phyloP scores from a whole-genome alignment of 2,113 vertebrate species.

The Prochilodus magdalenae region DNA sequence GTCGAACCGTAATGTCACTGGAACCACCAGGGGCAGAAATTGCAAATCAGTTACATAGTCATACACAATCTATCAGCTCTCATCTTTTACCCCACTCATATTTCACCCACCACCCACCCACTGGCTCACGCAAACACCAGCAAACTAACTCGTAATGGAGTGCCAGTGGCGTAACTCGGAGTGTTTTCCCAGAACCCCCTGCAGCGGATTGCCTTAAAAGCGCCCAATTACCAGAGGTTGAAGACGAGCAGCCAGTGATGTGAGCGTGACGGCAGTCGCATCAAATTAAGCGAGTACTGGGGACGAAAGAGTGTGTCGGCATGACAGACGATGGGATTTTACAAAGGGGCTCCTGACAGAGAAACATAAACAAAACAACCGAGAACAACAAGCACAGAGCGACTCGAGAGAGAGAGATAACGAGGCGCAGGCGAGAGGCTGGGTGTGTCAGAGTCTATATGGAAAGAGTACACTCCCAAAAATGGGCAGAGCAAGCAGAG shows the following conservation, averaged over 20 bases:
- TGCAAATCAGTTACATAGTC: neutral
- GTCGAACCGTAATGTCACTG: neutral
- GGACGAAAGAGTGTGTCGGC: slow-evolving; percentile 37
- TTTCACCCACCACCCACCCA: neutral
- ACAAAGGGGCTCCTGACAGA: slow-evolving; percentile 54
- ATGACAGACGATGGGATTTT: slow-evolving; percentile 60
- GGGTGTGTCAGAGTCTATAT: neutral
- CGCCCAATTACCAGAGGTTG: slow-evolving; percentile 61
- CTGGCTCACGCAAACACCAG: neutral
- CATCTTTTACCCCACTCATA: neutral
- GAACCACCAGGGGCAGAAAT: neutral
- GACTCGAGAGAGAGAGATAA: slow-evolving; percentile 43
- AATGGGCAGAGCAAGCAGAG: neutral
- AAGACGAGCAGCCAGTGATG: slow-evolving; percentile 56
- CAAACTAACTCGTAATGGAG: neutral
- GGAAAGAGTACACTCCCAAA: slow-evolving; percentile 21
- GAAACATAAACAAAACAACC: slow-evolving; percentile 54
- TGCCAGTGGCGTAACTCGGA: neutral
- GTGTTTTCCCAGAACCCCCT: slow-evolving; percentile 11
- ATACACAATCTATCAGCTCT: neutral
- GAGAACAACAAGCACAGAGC: slow-evolving; percentile 18
- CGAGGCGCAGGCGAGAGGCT: slow-evolving; percentile 50
- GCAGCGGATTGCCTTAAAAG: slow-evolving; percentile 44
- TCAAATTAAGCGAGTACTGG: slow-evolving; percentile 64
- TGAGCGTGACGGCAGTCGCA: slow-evolving; percentile 55